A percentile compares a stretch with the other conserved stretches of the same genome.
Evolutionary conservation across 2,797 vertebrate genomes (phyloP).

Genomic region (Malurus leucopterus): DNA sequence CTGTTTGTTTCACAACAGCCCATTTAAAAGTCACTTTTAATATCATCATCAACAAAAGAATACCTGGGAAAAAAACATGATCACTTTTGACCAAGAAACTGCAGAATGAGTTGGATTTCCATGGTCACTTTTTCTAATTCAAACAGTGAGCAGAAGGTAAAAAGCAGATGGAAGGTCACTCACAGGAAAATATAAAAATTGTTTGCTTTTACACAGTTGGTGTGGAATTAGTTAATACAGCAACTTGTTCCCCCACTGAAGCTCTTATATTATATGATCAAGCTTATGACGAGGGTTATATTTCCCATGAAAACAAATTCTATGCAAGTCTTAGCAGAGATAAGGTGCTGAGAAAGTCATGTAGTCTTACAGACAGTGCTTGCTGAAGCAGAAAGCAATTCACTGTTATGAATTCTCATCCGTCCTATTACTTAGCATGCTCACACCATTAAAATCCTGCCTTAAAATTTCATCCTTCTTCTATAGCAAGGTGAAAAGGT

Average conservation of each 20-base stretch:
- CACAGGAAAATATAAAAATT: constrained; percentile 6
- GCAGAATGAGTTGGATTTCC: neutral
- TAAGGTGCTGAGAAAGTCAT: neutral
- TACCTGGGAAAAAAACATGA: constrained; percentile 2
- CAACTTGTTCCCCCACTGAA: neutral
- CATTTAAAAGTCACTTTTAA: constrained; percentile 51
- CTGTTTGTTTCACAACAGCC: constrained; percentile 36
- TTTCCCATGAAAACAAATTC: neutral
- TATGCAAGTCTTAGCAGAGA: neutral
- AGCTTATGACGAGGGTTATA: neutral
- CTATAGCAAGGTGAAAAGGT: constrained; percentile 58
- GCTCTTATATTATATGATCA: neutral
- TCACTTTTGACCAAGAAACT: neutral
- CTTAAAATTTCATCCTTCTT: constrained; percentile 42
- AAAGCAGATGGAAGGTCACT: constrained; percentile 16
- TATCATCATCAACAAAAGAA: constrained; percentile 30
- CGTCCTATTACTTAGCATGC: neutral
- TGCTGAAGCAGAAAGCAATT: neutral
- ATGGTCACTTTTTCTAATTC: neutral
- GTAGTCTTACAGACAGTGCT: neutral
- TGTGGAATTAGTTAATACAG: neutral
- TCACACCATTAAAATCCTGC: neutral
- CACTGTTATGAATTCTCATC: neutral
- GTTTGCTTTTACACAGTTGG: neutral
- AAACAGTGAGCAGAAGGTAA: neutral